Evolutionary conservation across 2,113 vertebrate genomes (phyloP).

Genomic region (Megatriorchis doriae): DNA sequence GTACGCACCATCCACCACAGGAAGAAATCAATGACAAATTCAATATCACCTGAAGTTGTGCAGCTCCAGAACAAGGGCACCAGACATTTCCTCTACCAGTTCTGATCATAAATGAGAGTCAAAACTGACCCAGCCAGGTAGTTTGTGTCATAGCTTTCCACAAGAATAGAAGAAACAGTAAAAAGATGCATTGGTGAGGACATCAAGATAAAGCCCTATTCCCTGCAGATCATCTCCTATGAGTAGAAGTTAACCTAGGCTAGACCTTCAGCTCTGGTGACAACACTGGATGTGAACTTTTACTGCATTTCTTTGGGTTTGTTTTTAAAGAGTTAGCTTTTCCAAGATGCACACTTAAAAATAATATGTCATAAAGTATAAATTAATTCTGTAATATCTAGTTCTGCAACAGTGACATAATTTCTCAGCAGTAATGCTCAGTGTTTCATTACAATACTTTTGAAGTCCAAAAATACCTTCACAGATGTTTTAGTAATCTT

Average conservation of each 20-base stretch:
- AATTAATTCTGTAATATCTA: not conserved
- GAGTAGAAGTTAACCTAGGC: not conserved
- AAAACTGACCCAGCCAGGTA: not conserved
- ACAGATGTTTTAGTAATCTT: not conserved
- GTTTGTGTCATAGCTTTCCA: not conserved
- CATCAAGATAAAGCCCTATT: fast-evolving
- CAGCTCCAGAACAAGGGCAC: not conserved
- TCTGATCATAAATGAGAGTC: not conserved
- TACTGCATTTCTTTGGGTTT: not conserved
- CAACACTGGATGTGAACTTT: not conserved
- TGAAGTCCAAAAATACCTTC: not conserved
- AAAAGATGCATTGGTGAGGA: not conserved
- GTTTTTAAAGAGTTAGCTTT: not conserved
- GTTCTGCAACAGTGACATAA: not conserved
- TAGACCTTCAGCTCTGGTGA: not conserved
- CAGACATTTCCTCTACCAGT: not conserved
- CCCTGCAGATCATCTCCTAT: not conserved
- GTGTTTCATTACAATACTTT: not conserved
- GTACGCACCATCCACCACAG: not conserved
- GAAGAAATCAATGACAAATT: not conserved
- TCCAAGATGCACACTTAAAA: not conserved
- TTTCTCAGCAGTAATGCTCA: not conserved
- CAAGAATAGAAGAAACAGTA: not conserved
- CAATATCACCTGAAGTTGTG: not conserved
- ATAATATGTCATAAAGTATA: not conserved